These are phyloP conservation scores for Lepidurus packardi DNA, from an alignment of 1,140 invertebrate genomes.

Conservation along the genomic window DNA sequence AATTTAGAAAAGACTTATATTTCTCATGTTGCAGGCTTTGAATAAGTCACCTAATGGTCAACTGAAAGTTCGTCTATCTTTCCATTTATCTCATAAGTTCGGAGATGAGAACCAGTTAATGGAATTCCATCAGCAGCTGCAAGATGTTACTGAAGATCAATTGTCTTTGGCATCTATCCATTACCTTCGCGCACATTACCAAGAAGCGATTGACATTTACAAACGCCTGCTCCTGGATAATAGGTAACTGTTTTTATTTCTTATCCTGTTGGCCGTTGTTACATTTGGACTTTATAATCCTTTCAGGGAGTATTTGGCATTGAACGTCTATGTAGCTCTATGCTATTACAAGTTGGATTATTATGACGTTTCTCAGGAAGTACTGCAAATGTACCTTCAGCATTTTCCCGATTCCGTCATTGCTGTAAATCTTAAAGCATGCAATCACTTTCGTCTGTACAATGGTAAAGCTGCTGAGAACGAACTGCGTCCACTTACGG, in stretches of 20 bases:
- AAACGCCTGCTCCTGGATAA: slow-evolving; percentile 89
- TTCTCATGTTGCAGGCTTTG: slow-evolving; percentile 45
- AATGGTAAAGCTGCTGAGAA: slow-evolving; percentile 89
- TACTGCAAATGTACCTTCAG: slow-evolving; percentile 85
- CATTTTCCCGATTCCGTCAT: slow-evolving; percentile 85
- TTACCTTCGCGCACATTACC: slow-evolving; percentile 90
- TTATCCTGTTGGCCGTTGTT: neutral
- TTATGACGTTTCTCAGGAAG: slow-evolving; percentile 87
- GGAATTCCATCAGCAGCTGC: slow-evolving; percentile 72
- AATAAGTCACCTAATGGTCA: slow-evolving; percentile 53
- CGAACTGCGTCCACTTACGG: slow-evolving; percentile 68
- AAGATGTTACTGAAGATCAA: slow-evolving; percentile 89
- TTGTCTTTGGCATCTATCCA: slow-evolving; percentile 93
- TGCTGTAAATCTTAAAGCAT: slow-evolving; percentile 91
- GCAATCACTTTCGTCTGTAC: slow-evolving; percentile 80
- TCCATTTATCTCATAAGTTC: slow-evolving; percentile 92
- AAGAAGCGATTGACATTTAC: slow-evolving; percentile 98
- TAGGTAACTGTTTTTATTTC: slow-evolving; percentile 52
- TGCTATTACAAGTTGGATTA: slow-evolving; percentile 98
- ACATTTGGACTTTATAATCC: slow-evolving; percentile 13
- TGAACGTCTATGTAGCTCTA: slow-evolving; percentile 95
- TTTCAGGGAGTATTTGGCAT: slow-evolving; percentile 78
- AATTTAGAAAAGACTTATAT: slow-evolving; percentile 42
- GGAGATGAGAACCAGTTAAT: slow-evolving; percentile 77
- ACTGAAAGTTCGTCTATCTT: slow-evolving; percentile 73